Evolutionary conservation across 2,113 vertebrate species (phyloP).

Genomic region (Protobothrops mucrosquamatus): DNA sequence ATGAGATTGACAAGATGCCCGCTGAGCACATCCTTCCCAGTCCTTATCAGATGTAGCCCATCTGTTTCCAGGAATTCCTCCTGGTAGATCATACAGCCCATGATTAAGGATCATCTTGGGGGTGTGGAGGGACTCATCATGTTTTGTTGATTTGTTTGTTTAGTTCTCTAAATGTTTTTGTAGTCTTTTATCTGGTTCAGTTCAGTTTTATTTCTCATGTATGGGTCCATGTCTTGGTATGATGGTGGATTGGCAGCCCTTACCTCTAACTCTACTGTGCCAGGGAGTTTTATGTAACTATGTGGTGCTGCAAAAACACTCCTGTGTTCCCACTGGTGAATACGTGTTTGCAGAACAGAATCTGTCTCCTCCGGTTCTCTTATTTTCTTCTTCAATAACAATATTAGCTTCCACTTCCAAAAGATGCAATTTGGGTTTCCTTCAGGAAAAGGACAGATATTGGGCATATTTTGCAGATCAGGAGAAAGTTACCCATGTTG

Average conservation of each 20-base stretch:
- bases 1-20: too few relatives aligned
- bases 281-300: neutral
- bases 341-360: neutral
- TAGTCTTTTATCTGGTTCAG: neutral
- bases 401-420: neutral
- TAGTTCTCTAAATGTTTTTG: neutral
- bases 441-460: neutral
- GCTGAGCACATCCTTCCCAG: too few relatives aligned
- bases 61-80: too few relatives aligned
- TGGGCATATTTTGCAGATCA: neutral
- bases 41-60: too few relatives aligned
- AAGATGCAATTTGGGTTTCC: neutral
- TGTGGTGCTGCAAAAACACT: neutral
- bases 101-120: neutral
- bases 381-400: neutral
- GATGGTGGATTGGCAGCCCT: neutral
- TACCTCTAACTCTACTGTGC: neutral
- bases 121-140: neutral
- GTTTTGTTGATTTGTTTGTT: neutral
- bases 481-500: neutral
- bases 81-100: too few relatives aligned
- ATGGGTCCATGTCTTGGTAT: neutral
- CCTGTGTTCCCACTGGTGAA: neutral
- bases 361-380: neutral
- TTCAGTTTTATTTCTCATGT: neutral